Evolutionary conservation across 2,113 vertebrate genomes (phyloP), one percentile per base, ranked within the genome.

Genomic region (Chloebia gouldiae): DNA sequence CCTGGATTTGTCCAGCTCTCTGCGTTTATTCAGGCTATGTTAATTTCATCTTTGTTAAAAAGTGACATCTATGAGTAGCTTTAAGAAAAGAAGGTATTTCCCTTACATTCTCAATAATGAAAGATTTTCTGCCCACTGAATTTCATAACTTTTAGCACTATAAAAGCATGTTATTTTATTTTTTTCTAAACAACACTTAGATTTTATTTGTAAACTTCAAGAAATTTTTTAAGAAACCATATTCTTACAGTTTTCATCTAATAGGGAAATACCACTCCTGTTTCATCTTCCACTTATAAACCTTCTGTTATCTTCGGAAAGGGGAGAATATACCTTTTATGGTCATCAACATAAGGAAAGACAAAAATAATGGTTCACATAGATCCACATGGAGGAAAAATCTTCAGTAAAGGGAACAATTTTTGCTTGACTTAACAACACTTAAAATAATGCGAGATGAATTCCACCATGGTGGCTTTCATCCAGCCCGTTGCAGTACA

Each of bases 231-330:
- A 78, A 90, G 15, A 71, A 88, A 59, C 6, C 0, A 0, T 47
- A 60, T 57, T 54, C 28, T 86, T 88, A 21, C 7, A 88, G 23
- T 72, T 89, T 61, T 56, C 10, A 44, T 72, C n/a, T 56, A 81
- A 79, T 3, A 73, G 13, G 20, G 76, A 47, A 68, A 86, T 60
- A 35, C 3, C 12, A n/a, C 71, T 81, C 28, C 40, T 53, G 33
- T 0, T 0, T 10, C 7, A 45, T 10, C 21, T 83, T 59, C 27
- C 18, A 40, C 8, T 81, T 71, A 50, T 2, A 33, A 45, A 56
- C 13, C 17, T 59, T 82, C 60, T 76, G 7, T 78, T 77, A 71
- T 51, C 30, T 11, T 10, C 42, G 6, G 13, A 47, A 93, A 83
- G 28, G 8, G 44, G 39, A 90, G 49, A 77, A 73, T 56, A 22